Evolutionary conservation across 2,113 vertebrate species (phyloP), one percentile per base, ranked within the genome.

Genomic region (Apteryx owenii): DNA sequence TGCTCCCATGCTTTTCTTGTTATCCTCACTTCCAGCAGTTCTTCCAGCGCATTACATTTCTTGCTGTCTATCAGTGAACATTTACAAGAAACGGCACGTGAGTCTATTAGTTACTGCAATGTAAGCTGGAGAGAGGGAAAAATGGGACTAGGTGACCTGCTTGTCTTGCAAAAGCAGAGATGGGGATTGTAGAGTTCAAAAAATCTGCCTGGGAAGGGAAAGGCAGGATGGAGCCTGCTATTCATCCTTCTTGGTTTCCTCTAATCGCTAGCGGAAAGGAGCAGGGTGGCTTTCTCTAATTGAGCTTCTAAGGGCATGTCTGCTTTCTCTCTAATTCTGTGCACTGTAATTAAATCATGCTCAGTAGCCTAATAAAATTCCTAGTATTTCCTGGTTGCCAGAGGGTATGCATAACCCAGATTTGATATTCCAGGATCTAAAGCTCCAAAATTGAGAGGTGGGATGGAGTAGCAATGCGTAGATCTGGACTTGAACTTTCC

Each of bases 331-430:
- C 5, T 1, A 0, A 5, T 4, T 77, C 80, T 61, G 60, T 9
- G 29, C 13, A 8, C 19, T 2, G 0, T 15, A 3, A 50, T 23
- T 33, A 2, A 3, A 29, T 5, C 3, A 1, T 2, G 33, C 25
- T 12, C 56, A 0, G 0, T 22, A 42, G 33, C 22, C 4, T 1
- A 64, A 16, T 38, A 33, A 53, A 70, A 81, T 60, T 42, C 22
- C 18, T 2, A 2, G 75, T 26, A 84, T 72, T 60, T 70, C 88
- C 86, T 25, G 42, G 42, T 51, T 7, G 56, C 20, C 2, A 0
- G 51, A 12, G 54, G 8, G 0, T 36, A 13, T 38, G 36, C 36
- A 38, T 40, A 75, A 21, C 31, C 12, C 9, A 19, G 17, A 25
- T 5, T 22, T 56, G 69, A 81, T 48, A 17, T 72, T 38, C 42